Base-by-base conservation (phyloP, 2,888 invertebrate species). In the Troides oblongomaculatus region DNA sequence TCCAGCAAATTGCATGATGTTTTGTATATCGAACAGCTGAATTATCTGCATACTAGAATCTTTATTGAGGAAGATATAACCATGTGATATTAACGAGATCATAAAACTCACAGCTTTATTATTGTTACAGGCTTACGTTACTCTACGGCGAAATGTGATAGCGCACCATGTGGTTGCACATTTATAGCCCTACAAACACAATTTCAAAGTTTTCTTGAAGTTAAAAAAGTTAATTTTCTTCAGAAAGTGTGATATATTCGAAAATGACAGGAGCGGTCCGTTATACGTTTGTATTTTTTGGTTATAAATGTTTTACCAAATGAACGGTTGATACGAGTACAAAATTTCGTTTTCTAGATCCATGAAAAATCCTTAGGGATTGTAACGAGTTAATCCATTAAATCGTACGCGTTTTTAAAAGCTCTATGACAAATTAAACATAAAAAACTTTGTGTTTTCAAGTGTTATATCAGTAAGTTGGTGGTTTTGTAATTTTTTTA, bases 21-120 rank as follows among this genome's bases (percentile, higher is more conserved):
- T 70, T 65, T 70, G 66, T 70, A 66, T 66, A 66, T 66, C 62
- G 66, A 58, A 62, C 66, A 46, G 36, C 62, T 46, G 25, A 68
- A 63, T 53, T 68, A 63, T 69, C 70, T 59, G 70, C 46, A 62
- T 62, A 70, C 60, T 61, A 53, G 60, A 50, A 66, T 66, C 63
- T 66, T 66, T 66, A 70, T 70, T 70, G 63, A 70, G 66, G 70
- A 70, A 70, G 66, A 63, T 62, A 66, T 53, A 30, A 61, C 61
- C 61, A 56, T 62, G 25, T 63, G 50, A 70, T 66, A 62, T 70
- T 70, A 70, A 70, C 53, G 66, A 58, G 62, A 62, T n/a, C 60
- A 63, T 66, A 56, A 70, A 70, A 66, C 62, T 39, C 10, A 39
- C 30, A 65, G 18, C 59, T 70, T 66, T 70, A 66, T 56, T 70